Evolutionary conservation across 2,113 vertebrate genomes (phyloP).

Genomic region (Mastomys coucha): DNA sequence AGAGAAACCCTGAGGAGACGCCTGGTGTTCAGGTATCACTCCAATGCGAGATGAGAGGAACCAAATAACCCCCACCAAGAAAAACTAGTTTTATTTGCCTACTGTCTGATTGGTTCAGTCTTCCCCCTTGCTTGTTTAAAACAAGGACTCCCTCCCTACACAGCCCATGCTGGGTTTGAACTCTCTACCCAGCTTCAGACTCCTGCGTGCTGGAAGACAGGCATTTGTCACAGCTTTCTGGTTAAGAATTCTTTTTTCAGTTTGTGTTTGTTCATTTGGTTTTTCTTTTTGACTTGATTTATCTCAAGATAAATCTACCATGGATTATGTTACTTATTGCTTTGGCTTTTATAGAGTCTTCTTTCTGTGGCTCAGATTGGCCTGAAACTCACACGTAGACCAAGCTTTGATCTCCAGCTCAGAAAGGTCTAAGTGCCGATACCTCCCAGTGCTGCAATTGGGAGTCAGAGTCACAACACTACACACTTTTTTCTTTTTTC

Average conservation of each 20-base stretch:
- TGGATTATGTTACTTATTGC: neutral
- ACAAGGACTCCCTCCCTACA: neutral
- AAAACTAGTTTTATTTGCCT: neutral
- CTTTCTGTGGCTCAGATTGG: neutral
- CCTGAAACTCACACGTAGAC: neutral
- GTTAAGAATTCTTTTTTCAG: neutral
- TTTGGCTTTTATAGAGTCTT: neutral
- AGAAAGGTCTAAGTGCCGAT: neutral
- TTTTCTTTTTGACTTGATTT: neutral
- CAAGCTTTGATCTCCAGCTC: neutral
- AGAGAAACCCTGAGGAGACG: neutral
- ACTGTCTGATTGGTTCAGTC: neutral
- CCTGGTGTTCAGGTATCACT: neutral
- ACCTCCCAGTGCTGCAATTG: neutral
- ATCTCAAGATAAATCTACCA: no score
- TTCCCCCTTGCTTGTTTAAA: neutral
- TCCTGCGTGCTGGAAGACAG: neutral
- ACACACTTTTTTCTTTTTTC: no score
- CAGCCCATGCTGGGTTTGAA: neutral
- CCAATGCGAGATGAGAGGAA: neutral
- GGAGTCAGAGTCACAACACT: neutral
- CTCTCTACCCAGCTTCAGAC: neutral
- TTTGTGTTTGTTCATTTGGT: neutral
- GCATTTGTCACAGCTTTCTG: neutral
- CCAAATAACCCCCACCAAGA: neutral